Base-by-base conservation (phyloP, 2,888 invertebrate genomes). In the Cantharis nigra region DNA sequence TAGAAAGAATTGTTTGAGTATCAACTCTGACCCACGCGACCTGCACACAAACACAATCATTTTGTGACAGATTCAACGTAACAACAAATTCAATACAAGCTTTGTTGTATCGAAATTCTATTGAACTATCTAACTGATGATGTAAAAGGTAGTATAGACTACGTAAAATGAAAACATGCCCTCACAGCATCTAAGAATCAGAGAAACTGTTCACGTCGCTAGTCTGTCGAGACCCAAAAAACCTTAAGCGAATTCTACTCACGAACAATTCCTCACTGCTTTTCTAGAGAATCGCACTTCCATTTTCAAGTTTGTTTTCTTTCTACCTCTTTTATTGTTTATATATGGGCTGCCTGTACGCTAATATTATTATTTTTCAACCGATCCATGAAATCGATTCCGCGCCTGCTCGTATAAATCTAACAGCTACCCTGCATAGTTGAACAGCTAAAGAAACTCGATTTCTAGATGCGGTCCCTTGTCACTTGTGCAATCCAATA, bases 1-100 rank as follows among this genome's bases (percentile, higher is more conserved):
- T 97, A 77, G 97, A 96, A 75, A 97, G 91, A 85, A 97, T 96
- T 2, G 97, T 97, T 89, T 97, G 97, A 0, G 97, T 97, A 86
- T 97, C 97, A 69, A 97, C 96, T 63, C 96, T 92, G 13, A 97
- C 97, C 97, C 97, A 97, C 80, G 97, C 97, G 83, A 97, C 96
- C 96, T 97, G 89, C 71, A 87, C 87, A 78, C 77, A 77, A 67
- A 67, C 13, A 26, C 26, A 67, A 49, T 49, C 67, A 74, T 63
- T 65, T 62, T 62, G 69, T 64, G 72, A 67, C 67, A 75, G 64
- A 72, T 14, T 63, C 74, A 63, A 69, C 64, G 71, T 64, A 76
- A 65, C 74, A 74, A 70, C 80, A 81, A 82, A 82, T 82, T 81
- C 77, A 81, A 81, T 82, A 82, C 81, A 77, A 78, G 75, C 72